phyloP scores from a whole-genome alignment of 2,113 vertebrate genomes.

The Hemiscyllium ocellatum region DNA sequence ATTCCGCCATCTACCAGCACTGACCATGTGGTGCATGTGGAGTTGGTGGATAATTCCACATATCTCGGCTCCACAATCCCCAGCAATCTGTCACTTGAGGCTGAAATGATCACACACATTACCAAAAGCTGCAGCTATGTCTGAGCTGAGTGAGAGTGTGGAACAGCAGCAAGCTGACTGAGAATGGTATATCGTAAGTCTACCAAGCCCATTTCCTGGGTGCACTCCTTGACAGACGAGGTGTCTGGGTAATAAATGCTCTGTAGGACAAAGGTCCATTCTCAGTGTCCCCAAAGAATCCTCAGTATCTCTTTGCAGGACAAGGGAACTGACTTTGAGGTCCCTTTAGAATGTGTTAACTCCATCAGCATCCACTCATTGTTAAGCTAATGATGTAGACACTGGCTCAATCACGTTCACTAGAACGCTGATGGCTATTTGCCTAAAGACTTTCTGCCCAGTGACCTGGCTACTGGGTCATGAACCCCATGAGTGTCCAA shows the following conservation, averaged over 20 bases:
- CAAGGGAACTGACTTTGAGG: too few relatives aligned
- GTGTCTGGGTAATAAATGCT: background rate
- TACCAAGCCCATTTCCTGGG: background rate
- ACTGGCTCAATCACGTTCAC: background rate
- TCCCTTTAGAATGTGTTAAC: background rate
- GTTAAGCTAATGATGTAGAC: too few relatives aligned
- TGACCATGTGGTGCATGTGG: background rate
- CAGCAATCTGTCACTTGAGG: background rate
- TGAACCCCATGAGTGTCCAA: background rate
- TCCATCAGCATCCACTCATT: background rate
- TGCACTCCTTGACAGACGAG: too few relatives aligned
- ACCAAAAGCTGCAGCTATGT: background rate
- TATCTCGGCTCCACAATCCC: background rate
- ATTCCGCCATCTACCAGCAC: background rate
- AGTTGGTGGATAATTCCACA: background rate
- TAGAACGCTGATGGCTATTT: background rate
- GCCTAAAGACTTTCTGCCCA: background rate
- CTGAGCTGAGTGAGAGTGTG: background rate
- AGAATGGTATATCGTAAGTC: background rate
- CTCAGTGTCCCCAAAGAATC: background rate
- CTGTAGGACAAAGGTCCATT: background rate
- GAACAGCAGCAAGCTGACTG: background rate
- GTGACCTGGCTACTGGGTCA: background rate
- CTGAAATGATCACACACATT: background rate
- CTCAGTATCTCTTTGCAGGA: background rate